Percentiles rank a stretch among this genome's conserved stretches.
phyloP scores from a whole-genome alignment of 1,140 invertebrate genomes.

The Meloidogyne floridensis region DNA sequence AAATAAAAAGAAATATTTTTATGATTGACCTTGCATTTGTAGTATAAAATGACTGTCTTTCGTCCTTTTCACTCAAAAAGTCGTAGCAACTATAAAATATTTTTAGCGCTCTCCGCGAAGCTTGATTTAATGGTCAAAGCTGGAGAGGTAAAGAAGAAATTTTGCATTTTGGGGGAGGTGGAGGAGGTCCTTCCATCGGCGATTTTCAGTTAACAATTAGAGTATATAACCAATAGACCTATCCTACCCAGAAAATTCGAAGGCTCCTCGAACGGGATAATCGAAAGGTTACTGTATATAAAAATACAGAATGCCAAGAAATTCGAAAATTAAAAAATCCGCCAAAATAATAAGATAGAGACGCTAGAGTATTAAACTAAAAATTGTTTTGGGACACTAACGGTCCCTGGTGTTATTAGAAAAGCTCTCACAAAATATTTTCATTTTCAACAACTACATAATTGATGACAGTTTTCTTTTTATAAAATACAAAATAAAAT shows the following conservation, averaged over 20 bases:
- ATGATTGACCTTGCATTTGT: constrained; percentile 1
- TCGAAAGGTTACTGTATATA: no score
- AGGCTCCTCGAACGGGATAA: no score
- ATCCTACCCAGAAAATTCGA: no score
- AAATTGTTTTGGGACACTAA: no score
- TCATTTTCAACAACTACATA: background rate
- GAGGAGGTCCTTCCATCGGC: no score
- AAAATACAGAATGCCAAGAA: no score
- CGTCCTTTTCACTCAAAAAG: constrained; percentile 1
- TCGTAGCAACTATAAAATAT: background rate
- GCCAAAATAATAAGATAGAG: no score
- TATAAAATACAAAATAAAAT: background rate
- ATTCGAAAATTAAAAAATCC: no score
- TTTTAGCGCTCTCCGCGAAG: background rate
- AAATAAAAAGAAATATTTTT: background rate
- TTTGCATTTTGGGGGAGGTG: background rate
- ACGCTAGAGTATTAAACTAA: no score
- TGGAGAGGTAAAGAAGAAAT: background rate
- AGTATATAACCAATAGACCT: no score
- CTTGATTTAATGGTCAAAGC: background rate
- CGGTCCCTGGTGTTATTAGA: no score
- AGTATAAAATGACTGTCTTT: background rate
- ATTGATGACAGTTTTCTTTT: background rate
- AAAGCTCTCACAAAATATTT: background rate
- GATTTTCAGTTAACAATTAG: no score